phyloP scores from a whole-genome alignment of 2,797 vertebrate species.

The Chelonia mydas region DNA sequence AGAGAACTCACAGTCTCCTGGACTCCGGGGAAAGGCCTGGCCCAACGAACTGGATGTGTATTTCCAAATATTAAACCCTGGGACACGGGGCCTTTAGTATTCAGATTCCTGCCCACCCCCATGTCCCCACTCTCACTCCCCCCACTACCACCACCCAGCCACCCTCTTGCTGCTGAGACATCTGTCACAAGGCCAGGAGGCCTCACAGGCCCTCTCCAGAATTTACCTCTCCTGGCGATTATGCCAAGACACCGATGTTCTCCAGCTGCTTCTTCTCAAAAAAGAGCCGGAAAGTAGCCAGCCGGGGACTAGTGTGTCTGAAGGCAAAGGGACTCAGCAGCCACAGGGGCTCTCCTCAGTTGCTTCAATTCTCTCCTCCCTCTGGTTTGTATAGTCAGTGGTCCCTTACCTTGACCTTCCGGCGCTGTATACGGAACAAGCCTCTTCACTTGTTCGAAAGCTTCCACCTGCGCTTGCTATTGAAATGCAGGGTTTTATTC shows the following conservation, averaged over 20 bases:
- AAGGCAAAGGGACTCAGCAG: neutral
- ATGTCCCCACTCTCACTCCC: neutral
- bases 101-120: neutral
- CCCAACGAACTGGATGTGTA: neutral
- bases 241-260: neutral
- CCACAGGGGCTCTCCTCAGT: neutral
- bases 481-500: neutral
- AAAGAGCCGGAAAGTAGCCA: neutral
- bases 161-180: neutral
- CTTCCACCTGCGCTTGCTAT: neutral
- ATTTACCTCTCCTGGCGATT: too few relatives aligned
- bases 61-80: neutral
- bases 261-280: neutral
- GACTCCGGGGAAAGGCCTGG: neutral
- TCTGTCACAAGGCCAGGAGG: neutral
- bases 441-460: neutral
- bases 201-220: neutral
- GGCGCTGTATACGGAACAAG: neutral
- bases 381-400: neutral
- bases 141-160: neutral
- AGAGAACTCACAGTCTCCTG: neutral
- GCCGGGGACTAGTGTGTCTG: neutral
- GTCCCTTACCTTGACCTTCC: neutral
- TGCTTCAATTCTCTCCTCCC: neutral
- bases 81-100: neutral